phyloP scores from a whole-genome alignment of 2,888 invertebrate species.

The Diplazon laetatorius region DNA sequence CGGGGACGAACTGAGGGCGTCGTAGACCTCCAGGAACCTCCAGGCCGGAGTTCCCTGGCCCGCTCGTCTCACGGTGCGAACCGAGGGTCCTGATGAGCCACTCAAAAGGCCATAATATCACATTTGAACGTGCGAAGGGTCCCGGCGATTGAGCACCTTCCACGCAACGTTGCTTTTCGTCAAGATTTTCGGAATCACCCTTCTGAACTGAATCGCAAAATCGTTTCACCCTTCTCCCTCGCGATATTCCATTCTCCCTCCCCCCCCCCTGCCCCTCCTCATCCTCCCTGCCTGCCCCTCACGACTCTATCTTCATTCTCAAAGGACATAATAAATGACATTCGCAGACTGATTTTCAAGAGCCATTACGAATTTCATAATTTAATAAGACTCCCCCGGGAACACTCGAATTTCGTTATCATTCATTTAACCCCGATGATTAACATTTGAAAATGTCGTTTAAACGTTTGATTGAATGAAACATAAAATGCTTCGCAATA shows the following conservation, averaged over 20 bases:
- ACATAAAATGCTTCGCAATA: too few species aligned
- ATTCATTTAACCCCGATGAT: constrained; percentile 3
- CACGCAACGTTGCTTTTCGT: background rate
- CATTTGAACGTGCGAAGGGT: constrained; percentile 22
- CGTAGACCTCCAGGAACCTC: constrained; percentile 30
- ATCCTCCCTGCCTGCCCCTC: too few species aligned
- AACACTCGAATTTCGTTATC: background rate
- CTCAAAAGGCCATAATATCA: constrained; percentile 60
- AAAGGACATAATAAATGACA: constrained; percentile 1
- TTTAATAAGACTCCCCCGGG: background rate
- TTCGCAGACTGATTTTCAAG: background rate
- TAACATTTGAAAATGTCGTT: background rate
- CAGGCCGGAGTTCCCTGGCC: constrained; percentile 52
- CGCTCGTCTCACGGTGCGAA: constrained; percentile 53
- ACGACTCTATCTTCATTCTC: background rate
- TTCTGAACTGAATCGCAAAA: constrained; percentile 31
- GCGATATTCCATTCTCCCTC: constrained; percentile 1
- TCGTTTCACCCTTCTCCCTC: constrained; percentile 21
- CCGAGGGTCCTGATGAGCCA: constrained; percentile 58
- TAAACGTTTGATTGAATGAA: background rate
- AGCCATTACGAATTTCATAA: background rate
- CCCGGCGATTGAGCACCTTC: constrained; percentile 10
- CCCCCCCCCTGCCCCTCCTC: too few species aligned
- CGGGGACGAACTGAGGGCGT: background rate
- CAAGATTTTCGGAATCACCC: constrained; percentile 10